A percentile compares a stretch with the other conserved stretches of the same genome.
Evolutionary conservation across 1,140 invertebrate species (phyloP).

Genomic region (Halictus rubicundus): DNA sequence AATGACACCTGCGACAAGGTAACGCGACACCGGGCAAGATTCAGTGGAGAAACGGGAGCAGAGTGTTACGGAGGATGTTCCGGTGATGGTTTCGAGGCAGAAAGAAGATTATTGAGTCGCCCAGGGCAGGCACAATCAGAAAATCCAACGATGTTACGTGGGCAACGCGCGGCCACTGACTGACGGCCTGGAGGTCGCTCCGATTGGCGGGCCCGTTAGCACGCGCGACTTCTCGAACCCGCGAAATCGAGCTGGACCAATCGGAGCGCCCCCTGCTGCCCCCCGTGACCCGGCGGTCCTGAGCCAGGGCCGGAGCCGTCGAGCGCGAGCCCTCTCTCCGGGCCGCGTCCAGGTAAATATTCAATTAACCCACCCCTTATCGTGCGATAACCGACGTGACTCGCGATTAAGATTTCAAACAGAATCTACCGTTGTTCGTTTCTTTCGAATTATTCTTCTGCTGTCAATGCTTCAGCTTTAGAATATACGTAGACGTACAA

Average conservation of each 20-base stretch:
- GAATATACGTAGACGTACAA: too few relatives aligned
- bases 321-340: background rate
- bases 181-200: conserved; percentile 42
- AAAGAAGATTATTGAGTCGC: background rate
- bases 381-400: too few relatives aligned
- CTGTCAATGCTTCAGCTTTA: too few relatives aligned
- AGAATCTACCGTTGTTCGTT: too few relatives aligned
- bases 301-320: conserved; percentile 43
- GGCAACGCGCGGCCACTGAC: conserved; percentile 56
- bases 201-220: conserved; percentile 53
- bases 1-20: background rate
- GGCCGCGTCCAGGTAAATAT: background rate
- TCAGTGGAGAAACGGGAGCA: background rate
- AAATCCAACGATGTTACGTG: conserved; percentile 11
- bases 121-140: background rate
- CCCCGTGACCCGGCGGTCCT: conserved; percentile 37
- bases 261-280: conserved; percentile 33
- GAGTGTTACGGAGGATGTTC: background rate
- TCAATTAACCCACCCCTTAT: too few relatives aligned
- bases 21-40: too few relatives aligned
- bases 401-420: too few relatives aligned
- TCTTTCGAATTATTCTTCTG: too few relatives aligned
- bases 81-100: background rate
- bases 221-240: conserved; percentile 57
- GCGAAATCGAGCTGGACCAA: conserved; percentile 57